These are phyloP conservation scores for Phyllotis vaccarum DNA, from an alignment of 2,797 vertebrate species.

Conservation along the genomic window DNA sequence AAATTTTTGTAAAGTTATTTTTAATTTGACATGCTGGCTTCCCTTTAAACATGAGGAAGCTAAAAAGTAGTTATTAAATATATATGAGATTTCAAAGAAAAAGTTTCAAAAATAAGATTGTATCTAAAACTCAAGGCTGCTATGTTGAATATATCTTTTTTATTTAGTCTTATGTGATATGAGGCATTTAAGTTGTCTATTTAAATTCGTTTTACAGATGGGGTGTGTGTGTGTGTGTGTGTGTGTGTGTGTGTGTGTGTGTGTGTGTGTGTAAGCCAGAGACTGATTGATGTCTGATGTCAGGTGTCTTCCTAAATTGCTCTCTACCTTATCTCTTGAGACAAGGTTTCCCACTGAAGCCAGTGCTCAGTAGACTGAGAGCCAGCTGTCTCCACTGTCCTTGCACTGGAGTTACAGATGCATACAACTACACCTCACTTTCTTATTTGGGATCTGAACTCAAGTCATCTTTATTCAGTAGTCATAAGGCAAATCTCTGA, in stretches of 20 bases:
- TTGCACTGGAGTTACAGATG: not conserved
- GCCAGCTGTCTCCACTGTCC: not conserved
- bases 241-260: not conserved
- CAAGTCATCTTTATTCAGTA: not conserved
- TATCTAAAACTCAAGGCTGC: not conserved
- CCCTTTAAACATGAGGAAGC: not conserved
- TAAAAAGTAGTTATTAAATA: slow-evolving; percentile 47
- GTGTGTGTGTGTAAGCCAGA: not conserved
- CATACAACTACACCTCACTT: not conserved
- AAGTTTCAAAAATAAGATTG: slow-evolving; percentile 32
- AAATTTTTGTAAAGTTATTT: not conserved
- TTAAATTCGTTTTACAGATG: slow-evolving; percentile 2
- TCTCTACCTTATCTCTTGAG: not conserved
- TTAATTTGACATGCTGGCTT: slow-evolving; percentile 55
- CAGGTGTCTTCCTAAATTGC: not conserved
- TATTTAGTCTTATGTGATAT: not conserved
- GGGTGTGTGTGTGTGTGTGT: not conserved
- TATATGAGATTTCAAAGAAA: not conserved
- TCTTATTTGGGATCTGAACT: not conserved
- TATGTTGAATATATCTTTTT: slow-evolving; percentile 10
- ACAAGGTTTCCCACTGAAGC: not conserved
- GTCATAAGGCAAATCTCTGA: not conserved
- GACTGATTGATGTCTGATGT: not conserved
- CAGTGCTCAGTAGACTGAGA: not conserved
- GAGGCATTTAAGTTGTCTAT: not conserved